Evolutionary conservation across 2,113 vertebrate genomes (phyloP), one percentile per base, ranked within the genome.

Genomic region (Candoia aspera): DNA sequence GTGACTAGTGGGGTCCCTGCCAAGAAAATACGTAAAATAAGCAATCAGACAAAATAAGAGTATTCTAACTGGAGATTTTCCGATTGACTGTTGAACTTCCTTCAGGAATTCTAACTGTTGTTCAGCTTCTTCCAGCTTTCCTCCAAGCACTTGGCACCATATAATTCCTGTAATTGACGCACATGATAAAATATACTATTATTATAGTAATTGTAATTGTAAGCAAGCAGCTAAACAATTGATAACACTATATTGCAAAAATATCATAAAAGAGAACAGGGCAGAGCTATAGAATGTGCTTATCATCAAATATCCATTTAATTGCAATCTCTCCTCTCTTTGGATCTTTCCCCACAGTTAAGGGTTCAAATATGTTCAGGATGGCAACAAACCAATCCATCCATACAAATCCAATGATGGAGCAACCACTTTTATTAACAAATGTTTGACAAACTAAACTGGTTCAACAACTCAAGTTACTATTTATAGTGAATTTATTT

Each of bases 101-200:
- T 94, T 96, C 24, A 98, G 94, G 93, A 98, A 98, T 57, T 98
- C 97, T 90, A 98, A 93, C 87, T 98, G 98, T 42, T 97, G 95
- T 12, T 95, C 96, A 0, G 97, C 97, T 92, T 98, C 97, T 73
- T 97, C 95, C 49, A 98, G 95, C n/a, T 96, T 96, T 42, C 96
- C 97, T 12, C 96, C 96, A 21, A 97, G 90, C 92, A 98, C 96
- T 94, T 97, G 96, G 86, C 97, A 97, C 96, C 96, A 97, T 90
- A 98, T 97, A 89, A 96, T 91, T 13, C 98, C 98, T 98, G 93
- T 1, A 90, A 86, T 9, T 84, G 10, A 79, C 8, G n/a, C 57
- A 49, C 13, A 57, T 21, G 33, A 49, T 17, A 83, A 90, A 89
- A 87, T 26, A 2, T 33, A 79, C 26, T 42, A 42, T 42, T 42